Evolutionary conservation across 2,113 vertebrate genomes (phyloP).

Genomic region (Corvus cornix): DNA sequence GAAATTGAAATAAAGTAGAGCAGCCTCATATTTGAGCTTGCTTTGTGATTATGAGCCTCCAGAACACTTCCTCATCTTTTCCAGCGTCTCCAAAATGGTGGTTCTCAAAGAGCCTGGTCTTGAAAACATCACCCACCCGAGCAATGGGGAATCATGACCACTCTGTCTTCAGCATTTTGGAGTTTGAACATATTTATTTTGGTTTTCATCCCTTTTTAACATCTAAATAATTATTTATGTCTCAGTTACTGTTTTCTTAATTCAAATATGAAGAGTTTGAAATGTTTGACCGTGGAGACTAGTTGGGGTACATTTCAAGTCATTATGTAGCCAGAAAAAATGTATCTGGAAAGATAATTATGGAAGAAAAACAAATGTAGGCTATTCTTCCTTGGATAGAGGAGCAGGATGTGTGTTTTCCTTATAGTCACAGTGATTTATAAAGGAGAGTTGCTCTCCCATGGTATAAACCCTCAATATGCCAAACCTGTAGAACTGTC

Average conservation of each 20-base stretch:
- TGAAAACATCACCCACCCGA: neutral
- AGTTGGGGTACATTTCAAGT: neutral
- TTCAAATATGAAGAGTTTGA: neutral
- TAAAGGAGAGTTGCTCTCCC: neutral
- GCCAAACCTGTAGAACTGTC: neutral
- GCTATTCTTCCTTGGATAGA: neutral
- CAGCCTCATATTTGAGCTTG: neutral
- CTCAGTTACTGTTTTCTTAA: neutral
- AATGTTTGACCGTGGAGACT: neutral
- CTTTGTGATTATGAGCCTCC: neutral
- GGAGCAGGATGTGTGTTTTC: neutral
- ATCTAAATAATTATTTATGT: neutral
- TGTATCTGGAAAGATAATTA: conserved; percentile 10
- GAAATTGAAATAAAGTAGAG: neutral
- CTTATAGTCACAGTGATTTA: neutral
- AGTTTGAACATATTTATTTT: neutral
- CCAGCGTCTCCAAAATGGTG: neutral
- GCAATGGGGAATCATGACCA: rapidly evolving
- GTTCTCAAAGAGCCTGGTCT: neutral
- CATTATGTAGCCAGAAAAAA: neutral
- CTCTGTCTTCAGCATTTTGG: neutral
- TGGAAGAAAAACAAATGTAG: neutral
- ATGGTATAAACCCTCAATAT: neutral
- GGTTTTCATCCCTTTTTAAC: neutral
- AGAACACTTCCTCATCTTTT: neutral